Evolutionary conservation across 1,140 invertebrate species (phyloP).

Genomic region (Atta texana): DNA sequence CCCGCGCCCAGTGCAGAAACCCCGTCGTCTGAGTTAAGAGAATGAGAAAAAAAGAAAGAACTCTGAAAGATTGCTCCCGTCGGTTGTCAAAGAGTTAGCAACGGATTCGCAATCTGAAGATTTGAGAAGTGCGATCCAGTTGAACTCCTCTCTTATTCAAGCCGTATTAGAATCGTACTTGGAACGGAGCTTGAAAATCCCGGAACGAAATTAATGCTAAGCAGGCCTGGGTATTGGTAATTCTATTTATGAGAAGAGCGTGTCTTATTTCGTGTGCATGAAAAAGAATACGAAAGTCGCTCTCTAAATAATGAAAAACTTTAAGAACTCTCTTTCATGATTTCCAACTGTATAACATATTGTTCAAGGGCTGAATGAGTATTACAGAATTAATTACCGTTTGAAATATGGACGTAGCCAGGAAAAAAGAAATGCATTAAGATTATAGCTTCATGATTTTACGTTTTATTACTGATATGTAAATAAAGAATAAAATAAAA

Average conservation of each 20-base stretch:
- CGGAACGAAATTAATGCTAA: slow-evolving; percentile 20
- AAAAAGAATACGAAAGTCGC: background rate
- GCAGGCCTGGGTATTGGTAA: slow-evolving; percentile 7
- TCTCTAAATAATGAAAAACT: background rate
- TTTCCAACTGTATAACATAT: background rate
- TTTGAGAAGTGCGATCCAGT: slow-evolving; percentile 5
- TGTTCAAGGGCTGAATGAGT: background rate
- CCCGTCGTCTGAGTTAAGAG: slow-evolving; percentile 20
- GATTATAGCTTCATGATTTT: background rate
- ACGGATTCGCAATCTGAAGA: slow-evolving; percentile 39
- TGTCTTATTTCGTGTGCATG: slow-evolving; percentile 10
- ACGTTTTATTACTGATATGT: slow-evolving; percentile 6
- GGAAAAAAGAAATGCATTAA: background rate
- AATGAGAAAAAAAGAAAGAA: background rate
- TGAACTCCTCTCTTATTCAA: slow-evolving; percentile 28
- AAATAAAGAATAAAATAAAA: background rate
- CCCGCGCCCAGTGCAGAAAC: slow-evolving; percentile 27
- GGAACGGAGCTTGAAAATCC: slow-evolving; percentile 55
- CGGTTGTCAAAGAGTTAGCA: slow-evolving; percentile 54
- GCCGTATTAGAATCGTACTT: slow-evolving; percentile 58
- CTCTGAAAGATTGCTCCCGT: slow-evolving; percentile 6
- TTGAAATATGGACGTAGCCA: slow-evolving; percentile 19
- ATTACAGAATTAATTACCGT: background rate
- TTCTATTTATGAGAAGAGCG: background rate
- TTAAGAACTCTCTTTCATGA: background rate